phyloP scores from a whole-genome alignment of 2,797 vertebrate genomes.

The Pipistrellus kuhlii region DNA sequence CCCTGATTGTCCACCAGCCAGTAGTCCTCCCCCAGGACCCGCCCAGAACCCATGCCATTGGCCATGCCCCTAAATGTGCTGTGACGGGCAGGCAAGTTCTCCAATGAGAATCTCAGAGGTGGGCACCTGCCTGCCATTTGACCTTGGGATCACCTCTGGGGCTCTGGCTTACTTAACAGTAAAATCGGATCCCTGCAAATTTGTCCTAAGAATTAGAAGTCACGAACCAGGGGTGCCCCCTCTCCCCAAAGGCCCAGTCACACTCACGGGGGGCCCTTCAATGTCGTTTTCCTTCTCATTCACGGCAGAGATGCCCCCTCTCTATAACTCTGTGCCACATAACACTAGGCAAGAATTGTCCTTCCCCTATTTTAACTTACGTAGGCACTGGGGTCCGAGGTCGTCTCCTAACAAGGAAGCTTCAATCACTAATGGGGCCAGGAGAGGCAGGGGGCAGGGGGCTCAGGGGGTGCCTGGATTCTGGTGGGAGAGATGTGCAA shows the following conservation, averaged over 20 bases:
- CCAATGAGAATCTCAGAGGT: not conserved
- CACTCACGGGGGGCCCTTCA: accelerated
- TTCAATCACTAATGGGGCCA: no score
- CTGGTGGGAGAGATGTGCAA: accelerated
- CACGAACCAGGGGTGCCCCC: no score
- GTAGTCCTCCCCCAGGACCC: accelerated
- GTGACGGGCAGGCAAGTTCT: not conserved
- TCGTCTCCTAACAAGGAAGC: not conserved
- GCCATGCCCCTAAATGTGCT: not conserved
- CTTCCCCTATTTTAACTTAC: not conserved
- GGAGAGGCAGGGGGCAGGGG: not conserved
- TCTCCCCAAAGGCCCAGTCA: not conserved
- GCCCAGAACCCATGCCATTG: not conserved
- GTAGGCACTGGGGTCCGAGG: not conserved
- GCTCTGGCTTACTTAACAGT: not conserved
- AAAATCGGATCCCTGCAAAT: not conserved
- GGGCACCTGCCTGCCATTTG: not conserved
- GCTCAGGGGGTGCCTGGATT: not conserved
- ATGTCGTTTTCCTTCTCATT: not conserved
- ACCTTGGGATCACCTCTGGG: not conserved
- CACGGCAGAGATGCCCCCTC: not conserved
- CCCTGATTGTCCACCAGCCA: accelerated
- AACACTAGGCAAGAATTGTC: not conserved
- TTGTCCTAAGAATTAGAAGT: not conserved
- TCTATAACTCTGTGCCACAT: not conserved